Conservation (phyloP, 1,140 invertebrate species). For the Hermatobates lingyangjiaoensis region DNA sequence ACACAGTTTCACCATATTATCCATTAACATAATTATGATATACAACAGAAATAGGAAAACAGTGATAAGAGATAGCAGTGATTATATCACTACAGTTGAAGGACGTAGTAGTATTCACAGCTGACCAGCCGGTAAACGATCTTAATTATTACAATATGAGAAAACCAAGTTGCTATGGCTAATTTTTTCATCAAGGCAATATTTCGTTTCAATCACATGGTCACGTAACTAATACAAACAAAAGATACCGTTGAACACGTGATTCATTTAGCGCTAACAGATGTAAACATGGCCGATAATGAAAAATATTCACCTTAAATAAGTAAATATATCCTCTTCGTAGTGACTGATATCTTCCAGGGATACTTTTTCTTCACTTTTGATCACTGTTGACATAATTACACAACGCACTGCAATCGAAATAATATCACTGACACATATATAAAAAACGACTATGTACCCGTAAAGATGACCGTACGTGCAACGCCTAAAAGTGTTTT, state of each 20-base stretch:
- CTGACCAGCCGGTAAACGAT: constrained; percentile 31
- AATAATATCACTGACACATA: constrained; percentile 14
- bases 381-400: constrained; percentile 22
- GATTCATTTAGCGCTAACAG: constrained; percentile 28
- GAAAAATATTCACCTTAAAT: constrained; percentile 29
- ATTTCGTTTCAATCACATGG: too few species aligned
- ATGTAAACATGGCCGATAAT: constrained; percentile 32
- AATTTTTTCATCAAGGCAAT: too few species aligned
- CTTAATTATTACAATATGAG: too few species aligned
- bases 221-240: too few species aligned
- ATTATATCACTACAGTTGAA: not conserved
- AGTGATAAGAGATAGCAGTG: constrained; percentile 2
- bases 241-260: constrained; percentile 30
- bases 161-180: too few species aligned
- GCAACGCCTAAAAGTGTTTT: constrained; percentile 29
- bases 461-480: constrained; percentile 14
- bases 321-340: constrained; percentile 24
- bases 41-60: not conserved
- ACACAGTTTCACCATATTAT: too few species aligned
- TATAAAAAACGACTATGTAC: constrained; percentile 15
- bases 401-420: constrained; percentile 11
- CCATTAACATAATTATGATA: too few species aligned
- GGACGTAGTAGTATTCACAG: constrained; percentile 24
- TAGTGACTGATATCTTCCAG: constrained; percentile 23
- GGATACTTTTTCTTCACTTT: constrained; percentile 21